Evolutionary conservation across 2,797 vertebrate species (phyloP).

Genomic region (Bovichtus variegatus): DNA sequence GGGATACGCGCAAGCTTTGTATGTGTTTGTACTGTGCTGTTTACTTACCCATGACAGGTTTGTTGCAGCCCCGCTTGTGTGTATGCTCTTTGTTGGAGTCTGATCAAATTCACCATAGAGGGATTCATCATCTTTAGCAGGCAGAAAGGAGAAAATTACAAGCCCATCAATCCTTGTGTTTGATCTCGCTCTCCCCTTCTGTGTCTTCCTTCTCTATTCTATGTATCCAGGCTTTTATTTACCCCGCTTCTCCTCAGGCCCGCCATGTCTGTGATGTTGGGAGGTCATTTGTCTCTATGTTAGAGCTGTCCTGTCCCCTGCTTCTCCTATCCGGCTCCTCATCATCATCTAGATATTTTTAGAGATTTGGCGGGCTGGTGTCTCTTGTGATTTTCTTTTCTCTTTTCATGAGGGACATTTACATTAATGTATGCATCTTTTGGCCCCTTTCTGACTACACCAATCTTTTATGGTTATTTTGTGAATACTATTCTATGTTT

Average conservation of each 20-base stretch:
- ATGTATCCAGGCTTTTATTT: constrained; percentile 48
- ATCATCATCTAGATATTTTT: constrained; percentile 47
- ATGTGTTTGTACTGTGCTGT: constrained; percentile 63
- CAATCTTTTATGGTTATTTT: constrained; percentile 47
- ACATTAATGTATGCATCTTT: constrained; percentile 17
- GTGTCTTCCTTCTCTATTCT: constrained; percentile 32
- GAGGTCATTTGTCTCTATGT: constrained; percentile 74
- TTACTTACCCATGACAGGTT: constrained; percentile 68
- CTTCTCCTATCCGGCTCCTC: constrained; percentile 48
- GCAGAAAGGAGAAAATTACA: constrained; percentile 73
- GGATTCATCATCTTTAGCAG: constrained; percentile 77
- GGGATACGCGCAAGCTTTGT: constrained; percentile 36
- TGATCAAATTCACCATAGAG: constrained; percentile 74
- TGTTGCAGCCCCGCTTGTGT: constrained; percentile 49
- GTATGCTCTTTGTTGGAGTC: constrained; percentile 59
- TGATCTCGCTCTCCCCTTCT: constrained; percentile 57
- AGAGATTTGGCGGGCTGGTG: constrained; percentile 10
- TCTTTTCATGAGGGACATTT: constrained; percentile 22
- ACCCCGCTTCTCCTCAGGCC: constrained; percentile 38
- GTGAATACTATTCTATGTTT: constrained; percentile 24
- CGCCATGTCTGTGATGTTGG: constrained; percentile 38
- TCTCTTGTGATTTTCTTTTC: constrained; percentile 35
- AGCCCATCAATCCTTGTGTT: constrained; percentile 71
- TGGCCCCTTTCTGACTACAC: constrained; percentile 31
- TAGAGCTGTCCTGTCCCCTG: constrained; percentile 50